These are phyloP conservation scores for Rhyzopertha dominica DNA, from an alignment of 1,140 invertebrate genomes.

Conservation along the genomic window DNA sequence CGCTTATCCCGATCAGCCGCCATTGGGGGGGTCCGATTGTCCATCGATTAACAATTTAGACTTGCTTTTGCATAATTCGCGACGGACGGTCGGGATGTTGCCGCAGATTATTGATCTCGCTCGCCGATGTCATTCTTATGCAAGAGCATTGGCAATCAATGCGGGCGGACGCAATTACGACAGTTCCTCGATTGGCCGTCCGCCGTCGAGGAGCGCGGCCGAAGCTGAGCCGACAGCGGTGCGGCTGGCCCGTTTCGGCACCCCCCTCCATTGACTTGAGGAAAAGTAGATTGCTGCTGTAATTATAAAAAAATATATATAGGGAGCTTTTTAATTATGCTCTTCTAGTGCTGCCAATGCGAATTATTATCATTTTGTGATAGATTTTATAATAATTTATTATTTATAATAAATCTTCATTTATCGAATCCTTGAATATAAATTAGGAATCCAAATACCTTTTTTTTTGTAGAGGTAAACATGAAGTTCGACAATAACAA, in stretches of 20 bases:
- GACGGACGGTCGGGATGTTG: slow-evolving; percentile 18
- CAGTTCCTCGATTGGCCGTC: slow-evolving; percentile 28
- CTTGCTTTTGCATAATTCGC: slow-evolving; percentile 25
- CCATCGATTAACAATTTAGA: slow-evolving; percentile 29
- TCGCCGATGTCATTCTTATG: slow-evolving; percentile 24
- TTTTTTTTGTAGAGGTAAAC: too few species aligned
- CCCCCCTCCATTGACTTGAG: slow-evolving; percentile 8
- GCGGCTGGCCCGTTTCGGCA: slow-evolving; percentile 2
- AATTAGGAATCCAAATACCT: too few species aligned
- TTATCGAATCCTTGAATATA: too few species aligned
- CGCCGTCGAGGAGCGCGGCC: slow-evolving; percentile 5
- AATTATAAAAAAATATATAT: too few species aligned
- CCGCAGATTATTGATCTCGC: slow-evolving; percentile 26
- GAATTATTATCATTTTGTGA: too few species aligned
- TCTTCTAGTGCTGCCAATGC: too few species aligned
- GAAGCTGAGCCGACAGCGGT: slow-evolving; percentile 5
- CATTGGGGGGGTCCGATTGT: too few species aligned
- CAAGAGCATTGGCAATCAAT: slow-evolving; percentile 36
- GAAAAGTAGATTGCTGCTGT: slow-evolving; percentile 8
- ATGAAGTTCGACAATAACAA: too few species aligned
- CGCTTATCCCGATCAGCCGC: too few species aligned
- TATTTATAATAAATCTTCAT: too few species aligned
- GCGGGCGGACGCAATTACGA: slow-evolving; percentile 35
- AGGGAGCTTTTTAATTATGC: not conserved
- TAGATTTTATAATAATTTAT: too few species aligned